Base-by-base conservation (phyloP, 2,113 vertebrate species). In the Numenius arquata region DNA sequence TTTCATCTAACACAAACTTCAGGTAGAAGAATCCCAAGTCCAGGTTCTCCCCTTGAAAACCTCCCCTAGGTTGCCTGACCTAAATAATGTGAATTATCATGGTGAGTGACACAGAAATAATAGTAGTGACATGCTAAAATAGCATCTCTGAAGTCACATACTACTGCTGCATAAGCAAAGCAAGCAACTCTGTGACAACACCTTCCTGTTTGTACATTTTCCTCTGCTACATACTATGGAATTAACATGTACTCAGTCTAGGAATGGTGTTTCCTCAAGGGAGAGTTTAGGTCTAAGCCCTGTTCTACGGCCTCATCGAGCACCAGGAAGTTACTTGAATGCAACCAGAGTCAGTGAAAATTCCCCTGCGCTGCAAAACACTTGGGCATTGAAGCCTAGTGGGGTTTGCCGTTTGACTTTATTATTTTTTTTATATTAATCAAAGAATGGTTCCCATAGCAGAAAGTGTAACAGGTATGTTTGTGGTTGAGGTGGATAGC, bases 171-270 rank as follows among this genome's bases (percentile, higher is more conserved):
- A 7, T 8, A 1, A 70, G 70, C 6, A 59, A 50, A 81, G 34
- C 67, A 27, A 30, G 38, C 25, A 23, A 1, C 25, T 75, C 43
- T 10, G 1, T 1, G 30, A 19, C 34, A 56, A 18, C 36, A 27
- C 7, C 3, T 19, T 11, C 13, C 17, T 14, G 13, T 65, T 38
- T 1, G 0, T 22, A 12, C 20, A 7, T 43, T 21, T 62, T 11
- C 30, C 41, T 71, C 65, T 74, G 61, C 70, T 58, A 5, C 15
- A 19, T 12, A 9, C 17, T 45, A 3, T n/a, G 6, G 25, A 21
- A 32, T 56, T 52, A 32, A 21, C 15, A 0, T 1, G 25, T 7
- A 19, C 50, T 45, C 19, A 3, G 4, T 7, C 56, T 30, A 47
- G 15, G 34, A 15, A 3, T 19, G 34, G 67, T 4, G 1, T 63